Evolutionary conservation across 2,797 vertebrate species (phyloP), one percentile per base, ranked within the genome.

Genomic region (Diplodus sargus): DNA sequence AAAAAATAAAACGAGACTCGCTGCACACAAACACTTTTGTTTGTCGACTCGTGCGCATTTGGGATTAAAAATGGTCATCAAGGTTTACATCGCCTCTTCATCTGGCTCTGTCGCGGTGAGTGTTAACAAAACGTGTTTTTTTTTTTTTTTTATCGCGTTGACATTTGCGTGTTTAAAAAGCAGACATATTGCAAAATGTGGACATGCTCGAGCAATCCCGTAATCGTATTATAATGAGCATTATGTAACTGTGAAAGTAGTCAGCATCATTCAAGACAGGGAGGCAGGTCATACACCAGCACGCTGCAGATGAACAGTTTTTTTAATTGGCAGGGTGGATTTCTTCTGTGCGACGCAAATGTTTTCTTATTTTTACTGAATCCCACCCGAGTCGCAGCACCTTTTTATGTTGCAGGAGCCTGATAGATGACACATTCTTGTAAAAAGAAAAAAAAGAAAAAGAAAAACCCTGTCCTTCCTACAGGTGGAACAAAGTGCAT

Each of bases 81-180:
- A 94, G 85, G 95, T 98, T 86, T 98, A 96, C 93, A 79, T 97
- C 91, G 96, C 97, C 47, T 98, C 97, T 42, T 96, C 96, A 28
- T 95, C 94, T 11, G 94, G 95, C 86, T 97, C 96, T 63, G 87
- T 97, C 73, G 95, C 95, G 96, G 97, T 97, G 92, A 97, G 97
- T 90, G 49, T 74, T 71, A 70, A 11, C 53, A 53, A 39, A 72
- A 23, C 39, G n/a, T 51, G 34, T 34, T 9, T 45, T 20, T 6
- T 4, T 28, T 28, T 28, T n/a, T n/a, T n/a, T n/a, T n/a, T 28
- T 6, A 34, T 34, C 30, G 63, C 67, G 7, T 39, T 66, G 42
- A 53, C 34, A 78, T 10, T 47, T 47, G 43, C 28, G 20, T 48
- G 5, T 28, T 10, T 12, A 20, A 3, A 0, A 13, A 72, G 34